Evolutionary conservation across 2,113 vertebrate species (phyloP).

Genomic region (Aythya baeri): DNA sequence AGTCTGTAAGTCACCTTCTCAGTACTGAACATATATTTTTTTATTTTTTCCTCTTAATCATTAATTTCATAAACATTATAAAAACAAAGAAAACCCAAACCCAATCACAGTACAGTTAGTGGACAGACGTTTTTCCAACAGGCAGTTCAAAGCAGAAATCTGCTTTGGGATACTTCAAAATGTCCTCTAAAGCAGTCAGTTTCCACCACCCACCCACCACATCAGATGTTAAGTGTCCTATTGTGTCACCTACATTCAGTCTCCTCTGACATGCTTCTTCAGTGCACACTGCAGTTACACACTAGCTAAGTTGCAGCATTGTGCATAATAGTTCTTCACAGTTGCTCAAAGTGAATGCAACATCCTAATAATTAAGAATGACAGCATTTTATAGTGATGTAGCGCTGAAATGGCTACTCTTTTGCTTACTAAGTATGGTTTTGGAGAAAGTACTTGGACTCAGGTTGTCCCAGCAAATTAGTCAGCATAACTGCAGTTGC

Average conservation of each 20-base stretch:
- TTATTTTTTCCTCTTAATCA: background rate
- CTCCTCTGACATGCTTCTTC: background rate
- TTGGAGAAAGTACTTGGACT: background rate
- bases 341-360: background rate
- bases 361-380: background rate
- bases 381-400: background rate
- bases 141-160: background rate
- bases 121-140: background rate
- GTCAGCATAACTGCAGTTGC: background rate
- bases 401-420: background rate
- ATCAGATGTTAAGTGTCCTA: fast-evolving
- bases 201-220: background rate
- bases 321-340: background rate
- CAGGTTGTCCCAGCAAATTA: background rate
- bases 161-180: background rate
- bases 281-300: background rate
- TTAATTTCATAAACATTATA: background rate
- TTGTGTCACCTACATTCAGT: background rate
- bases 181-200: background rate
- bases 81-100: background rate
- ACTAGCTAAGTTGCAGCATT: background rate
- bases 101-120: background rate
- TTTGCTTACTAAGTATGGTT: background rate
- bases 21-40: no score
- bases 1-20: background rate